Percentiles rank a stretch among this genome's conserved stretches.
Conservation (phyloP, 2,888 invertebrate genomes). For the Dynastes grantii region DNA sequence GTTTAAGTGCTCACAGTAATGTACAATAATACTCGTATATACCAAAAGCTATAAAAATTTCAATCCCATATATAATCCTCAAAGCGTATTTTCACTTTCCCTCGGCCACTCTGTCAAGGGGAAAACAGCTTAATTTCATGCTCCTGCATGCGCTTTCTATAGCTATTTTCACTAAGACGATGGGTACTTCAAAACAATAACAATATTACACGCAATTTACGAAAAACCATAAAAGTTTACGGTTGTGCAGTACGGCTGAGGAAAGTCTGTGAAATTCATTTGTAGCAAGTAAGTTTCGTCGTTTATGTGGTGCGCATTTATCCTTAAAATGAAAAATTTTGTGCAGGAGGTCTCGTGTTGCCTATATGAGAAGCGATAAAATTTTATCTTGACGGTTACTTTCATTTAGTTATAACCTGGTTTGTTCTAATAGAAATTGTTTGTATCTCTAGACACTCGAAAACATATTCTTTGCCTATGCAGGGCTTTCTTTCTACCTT, state of each 20-base stretch:
- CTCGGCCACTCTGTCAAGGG: no score
- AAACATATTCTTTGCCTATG: no score
- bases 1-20: no score
- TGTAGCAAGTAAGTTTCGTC: conserved; percentile 22
- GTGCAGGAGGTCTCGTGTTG: neutral
- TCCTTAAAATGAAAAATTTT: conserved; percentile 2
- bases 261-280: conserved; percentile 18
- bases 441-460: neutral
- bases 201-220: conserved; percentile 24
- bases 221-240: conserved; percentile 33
- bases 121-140: neutral
- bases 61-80: neutral
- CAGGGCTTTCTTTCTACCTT: no score
- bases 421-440: neutral
- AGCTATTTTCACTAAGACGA: conserved; percentile 10
- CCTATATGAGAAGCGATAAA: conserved; percentile 8
- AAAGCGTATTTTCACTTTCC: neutral
- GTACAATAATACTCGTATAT: no score
- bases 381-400: conserved; percentile 6
- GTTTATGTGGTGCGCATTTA: neutral
- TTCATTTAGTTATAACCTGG: neutral
- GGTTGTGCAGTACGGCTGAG: neutral
- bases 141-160: neutral
- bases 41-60: neutral
- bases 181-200: conserved; percentile 26